A percentile compares a stretch with the other conserved stretches of the same genome.
Conservation (phyloP, 2,113 vertebrate species). For the Pimephales promelas region DNA sequence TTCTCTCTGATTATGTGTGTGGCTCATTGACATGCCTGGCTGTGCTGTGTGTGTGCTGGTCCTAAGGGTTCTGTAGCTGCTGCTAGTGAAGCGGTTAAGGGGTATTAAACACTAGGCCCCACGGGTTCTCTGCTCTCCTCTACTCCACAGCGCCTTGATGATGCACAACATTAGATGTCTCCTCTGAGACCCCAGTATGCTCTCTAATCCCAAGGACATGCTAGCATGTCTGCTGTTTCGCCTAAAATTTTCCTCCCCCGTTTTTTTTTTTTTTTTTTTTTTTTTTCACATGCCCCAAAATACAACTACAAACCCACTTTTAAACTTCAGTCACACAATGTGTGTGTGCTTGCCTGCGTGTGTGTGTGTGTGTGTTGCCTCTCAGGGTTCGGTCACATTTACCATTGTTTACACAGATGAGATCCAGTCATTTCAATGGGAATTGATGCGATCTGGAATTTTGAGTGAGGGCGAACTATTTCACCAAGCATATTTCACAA, state of each 20-base stretch:
- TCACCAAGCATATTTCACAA: neutral
- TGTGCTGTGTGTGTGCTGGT: conserved; percentile 65
- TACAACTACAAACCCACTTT: neutral
- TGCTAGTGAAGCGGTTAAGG: conserved; percentile 72
- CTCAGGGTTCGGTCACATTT: neutral
- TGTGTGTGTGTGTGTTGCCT: neutral
- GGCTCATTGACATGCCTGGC: conserved; percentile 61
- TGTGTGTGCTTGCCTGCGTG: too few relatives aligned
- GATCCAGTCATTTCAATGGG: neutral
- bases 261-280: neutral
- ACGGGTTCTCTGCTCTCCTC: conserved; percentile 34
- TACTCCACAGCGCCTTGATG: conserved; percentile 55
- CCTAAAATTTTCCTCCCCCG: neutral
- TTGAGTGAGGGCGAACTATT: neutral
- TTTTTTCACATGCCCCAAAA: neutral
- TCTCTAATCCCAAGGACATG: conserved; percentile 50
- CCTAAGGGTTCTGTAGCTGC: conserved; percentile 67
- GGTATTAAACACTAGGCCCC: conserved; percentile 72
- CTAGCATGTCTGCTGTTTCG: conserved; percentile 6
- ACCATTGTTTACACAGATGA: neutral
- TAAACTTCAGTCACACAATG: neutral
- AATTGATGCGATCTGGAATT: neutral
- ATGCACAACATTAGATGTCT: conserved; percentile 59
- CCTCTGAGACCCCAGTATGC: conserved; percentile 45
- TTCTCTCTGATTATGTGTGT: conserved; percentile 33